Evolutionary conservation across 2,888 invertebrate species (phyloP).

Genomic region (Fragum whitleyi): DNA sequence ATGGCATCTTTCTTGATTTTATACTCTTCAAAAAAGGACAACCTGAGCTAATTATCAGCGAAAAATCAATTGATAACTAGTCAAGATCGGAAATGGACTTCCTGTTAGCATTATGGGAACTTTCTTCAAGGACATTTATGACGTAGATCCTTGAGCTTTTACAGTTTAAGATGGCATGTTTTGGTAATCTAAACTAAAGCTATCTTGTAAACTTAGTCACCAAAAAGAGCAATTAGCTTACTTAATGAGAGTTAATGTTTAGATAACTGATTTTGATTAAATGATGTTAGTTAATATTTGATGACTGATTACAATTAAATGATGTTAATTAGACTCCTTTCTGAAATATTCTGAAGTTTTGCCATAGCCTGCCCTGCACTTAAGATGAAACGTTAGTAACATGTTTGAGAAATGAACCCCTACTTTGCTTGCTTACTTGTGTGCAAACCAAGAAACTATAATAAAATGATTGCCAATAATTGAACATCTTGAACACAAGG

Average conservation of each 20-base stretch:
- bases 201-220: background rate
- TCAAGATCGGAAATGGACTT: conserved; percentile 21
- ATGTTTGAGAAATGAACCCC: too few relatives aligned
- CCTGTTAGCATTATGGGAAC: background rate
- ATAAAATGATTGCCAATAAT: too few relatives aligned
- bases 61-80: conserved; percentile 18
- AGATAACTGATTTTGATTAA: too few relatives aligned
- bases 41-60: background rate
- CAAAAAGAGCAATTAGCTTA: background rate
- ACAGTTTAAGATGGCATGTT: background rate
- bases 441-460: too few relatives aligned
- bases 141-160: background rate
- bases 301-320: too few relatives aligned
- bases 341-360: too few relatives aligned
- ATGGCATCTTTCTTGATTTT: background rate
- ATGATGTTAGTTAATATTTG: too few relatives aligned
- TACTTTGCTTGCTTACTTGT: too few relatives aligned
- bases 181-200: background rate
- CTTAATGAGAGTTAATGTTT: background rate
- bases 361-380: too few relatives aligned
- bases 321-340: too few relatives aligned
- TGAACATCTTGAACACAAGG: too few relatives aligned
- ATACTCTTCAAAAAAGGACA: background rate
- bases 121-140: conserved; percentile 5
- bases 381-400: too few relatives aligned